Base-by-base conservation (phyloP, 2,113 vertebrate species). In the Callopanchax toddi region DNA sequence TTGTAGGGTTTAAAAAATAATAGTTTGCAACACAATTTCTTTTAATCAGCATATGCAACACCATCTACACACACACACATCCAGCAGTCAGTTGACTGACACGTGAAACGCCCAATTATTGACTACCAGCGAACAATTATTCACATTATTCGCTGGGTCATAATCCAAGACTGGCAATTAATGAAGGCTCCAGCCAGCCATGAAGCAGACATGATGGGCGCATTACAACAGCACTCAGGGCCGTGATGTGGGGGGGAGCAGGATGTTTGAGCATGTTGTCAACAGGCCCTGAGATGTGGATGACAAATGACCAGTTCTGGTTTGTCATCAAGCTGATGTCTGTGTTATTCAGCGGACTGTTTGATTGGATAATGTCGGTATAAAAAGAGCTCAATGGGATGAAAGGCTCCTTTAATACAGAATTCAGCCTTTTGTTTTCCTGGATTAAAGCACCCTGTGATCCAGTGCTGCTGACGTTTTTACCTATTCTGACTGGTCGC, bases 201-300 rank as follows among this genome's bases (percentile, higher is more conserved):
- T 89, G 86, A 82, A 83, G 82, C 66, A 60, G 78, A 90, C 87
- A 90, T 80, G 85, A 86, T 82, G 83, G 76, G 72, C 56, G 21
- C 81, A 87, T 85, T 85, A 87, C 68, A 71, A 76, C 57, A 44
- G 81, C 77, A 60, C 63, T 83, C 48, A 11, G 44, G 52, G 60
- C 18, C 56, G 64, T 13, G 79, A 67, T 59, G 61, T 63, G 78
- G 61, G 3, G 26, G 54, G 51, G 49, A 65, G 58, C 56, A 71
- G 60, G 80, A 79, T 77, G 82, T 84, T 71, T 40, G 60, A 81
- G 62, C 83, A 68, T 73, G 82, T 86, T 82, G 74, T 87, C 85
- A 76, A 82, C 86, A 84, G 80, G 71, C 72, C 36, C 46, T 16
- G 52, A 61, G 64, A 87, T 73, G 79, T 39, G 71, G 58, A 63